phyloP scores from a whole-genome alignment of 2,113 vertebrate genomes.

The Syrrhaptes paradoxus region DNA sequence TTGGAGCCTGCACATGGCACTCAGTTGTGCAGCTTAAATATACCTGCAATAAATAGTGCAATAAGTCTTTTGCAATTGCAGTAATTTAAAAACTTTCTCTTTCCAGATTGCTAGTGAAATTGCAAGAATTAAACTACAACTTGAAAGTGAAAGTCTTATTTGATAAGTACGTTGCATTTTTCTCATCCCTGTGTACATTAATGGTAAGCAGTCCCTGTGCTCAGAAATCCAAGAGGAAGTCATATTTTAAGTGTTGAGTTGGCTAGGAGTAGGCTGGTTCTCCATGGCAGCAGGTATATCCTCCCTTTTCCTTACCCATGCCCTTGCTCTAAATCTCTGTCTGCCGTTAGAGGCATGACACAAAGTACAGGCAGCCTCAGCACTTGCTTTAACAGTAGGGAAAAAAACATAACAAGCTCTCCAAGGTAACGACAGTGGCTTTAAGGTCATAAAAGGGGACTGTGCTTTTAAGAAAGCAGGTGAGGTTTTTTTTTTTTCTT shows the following conservation, averaged over 20 bases:
- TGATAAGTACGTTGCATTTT: constrained; percentile 88
- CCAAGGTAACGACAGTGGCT: neutral
- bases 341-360: neutral
- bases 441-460: neutral
- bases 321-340: neutral
- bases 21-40: neutral
- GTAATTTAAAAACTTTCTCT: neutral
- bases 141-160: constrained; percentile 93
- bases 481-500: neutral
- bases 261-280: neutral
- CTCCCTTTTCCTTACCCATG: neutral
- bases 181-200: neutral
- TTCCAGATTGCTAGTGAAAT: constrained; percentile 90
- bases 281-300: neutral
- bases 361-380: neutral
- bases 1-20: neutral
- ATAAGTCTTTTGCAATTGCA: neutral
- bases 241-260: neutral
- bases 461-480: neutral
- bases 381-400: neutral
- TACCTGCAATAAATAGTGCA: neutral
- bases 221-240: neutral
- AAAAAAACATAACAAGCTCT: neutral
- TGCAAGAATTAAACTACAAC: constrained; percentile 95
- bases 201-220: neutral